These are phyloP conservation scores for Hypercompe scribonia DNA, from an alignment of 2,888 invertebrate species.

Conservation along the genomic window DNA sequence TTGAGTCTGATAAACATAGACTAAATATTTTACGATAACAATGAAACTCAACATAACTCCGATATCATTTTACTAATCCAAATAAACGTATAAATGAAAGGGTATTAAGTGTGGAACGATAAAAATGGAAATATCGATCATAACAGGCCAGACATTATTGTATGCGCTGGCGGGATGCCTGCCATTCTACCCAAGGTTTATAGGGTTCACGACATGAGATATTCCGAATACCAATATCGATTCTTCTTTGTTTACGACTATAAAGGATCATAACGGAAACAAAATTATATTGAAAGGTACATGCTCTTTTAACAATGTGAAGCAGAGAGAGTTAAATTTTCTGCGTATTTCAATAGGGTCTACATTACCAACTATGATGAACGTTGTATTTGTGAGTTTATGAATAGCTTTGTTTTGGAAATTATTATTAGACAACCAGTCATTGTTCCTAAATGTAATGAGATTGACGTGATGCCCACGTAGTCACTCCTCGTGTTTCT, in stretches of 20 bases:
- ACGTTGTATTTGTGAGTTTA: constrained; percentile 28
- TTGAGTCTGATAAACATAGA: neutral
- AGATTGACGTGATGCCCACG: constrained; percentile 59
- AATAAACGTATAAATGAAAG: constrained; percentile 55
- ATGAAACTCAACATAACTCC: neutral
- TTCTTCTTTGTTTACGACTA: constrained; percentile 54
- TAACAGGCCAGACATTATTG: constrained; percentile 73
- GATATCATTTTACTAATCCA: constrained; percentile 24
- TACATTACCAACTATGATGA: constrained; percentile 16
- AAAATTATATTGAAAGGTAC: constrained; percentile 38
- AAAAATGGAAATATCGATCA: constrained; percentile 79
- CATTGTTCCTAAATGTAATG: constrained; percentile 69
- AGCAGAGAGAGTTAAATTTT: constrained; percentile 31
- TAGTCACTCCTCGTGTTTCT: constrained; percentile 60
- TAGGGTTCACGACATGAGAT: constrained; percentile 58
- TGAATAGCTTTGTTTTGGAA: constrained; percentile 55
- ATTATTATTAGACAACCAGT: constrained; percentile 52
- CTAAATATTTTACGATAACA: neutral
- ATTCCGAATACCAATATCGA: constrained; percentile 57
- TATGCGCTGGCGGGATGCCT: constrained; percentile 70
- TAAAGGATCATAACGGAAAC: constrained; percentile 34
- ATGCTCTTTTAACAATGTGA: constrained; percentile 37
- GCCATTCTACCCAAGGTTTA: constrained; percentile 62
- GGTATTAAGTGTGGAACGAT: constrained; percentile 63
- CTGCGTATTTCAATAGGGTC: neutral